phyloP scores from a whole-genome alignment of 2,113 vertebrate genomes.

The Bagarius yarrelli region DNA sequence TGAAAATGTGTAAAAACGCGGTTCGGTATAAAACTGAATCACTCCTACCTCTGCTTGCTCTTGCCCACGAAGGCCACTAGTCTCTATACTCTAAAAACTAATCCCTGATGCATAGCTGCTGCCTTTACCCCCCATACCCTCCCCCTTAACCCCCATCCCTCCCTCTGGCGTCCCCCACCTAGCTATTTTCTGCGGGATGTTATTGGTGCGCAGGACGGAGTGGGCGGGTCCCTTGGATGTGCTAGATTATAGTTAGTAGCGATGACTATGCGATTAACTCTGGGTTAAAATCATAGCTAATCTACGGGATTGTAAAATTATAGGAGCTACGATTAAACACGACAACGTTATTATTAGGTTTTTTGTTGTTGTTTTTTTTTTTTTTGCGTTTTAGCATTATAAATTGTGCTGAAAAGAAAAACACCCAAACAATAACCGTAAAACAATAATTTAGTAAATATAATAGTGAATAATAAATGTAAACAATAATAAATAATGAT shows the following conservation, averaged over 20 bases:
- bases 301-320: too few relatives aligned
- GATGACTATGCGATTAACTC: not conserved
- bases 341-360: not conserved
- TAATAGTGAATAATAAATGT: too few relatives aligned
- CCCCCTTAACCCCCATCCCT: not conserved
- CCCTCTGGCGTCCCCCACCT: constrained; percentile 13
- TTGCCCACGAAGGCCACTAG: constrained; percentile 26
- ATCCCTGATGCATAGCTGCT: not conserved
- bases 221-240: constrained; percentile 14
- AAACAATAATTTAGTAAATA: too few relatives aligned
- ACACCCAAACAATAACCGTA: too few relatives aligned
- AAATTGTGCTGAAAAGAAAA: too few relatives aligned
- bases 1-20: not conserved
- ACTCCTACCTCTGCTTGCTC: constrained; percentile 41
- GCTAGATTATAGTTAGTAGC: not conserved
- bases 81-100: not conserved
- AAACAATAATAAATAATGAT: too few relatives aligned
- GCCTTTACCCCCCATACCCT: not conserved
- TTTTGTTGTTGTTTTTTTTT: too few relatives aligned
- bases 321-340: not conserved
- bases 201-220: constrained; percentile 23
- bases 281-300: not conserved
- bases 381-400: too few relatives aligned
- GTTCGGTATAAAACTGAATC: constrained; percentile 13
- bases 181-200: constrained; percentile 4